phyloP scores from a whole-genome alignment of 2,113 vertebrate genomes.

The Heliornis fulica region DNA sequence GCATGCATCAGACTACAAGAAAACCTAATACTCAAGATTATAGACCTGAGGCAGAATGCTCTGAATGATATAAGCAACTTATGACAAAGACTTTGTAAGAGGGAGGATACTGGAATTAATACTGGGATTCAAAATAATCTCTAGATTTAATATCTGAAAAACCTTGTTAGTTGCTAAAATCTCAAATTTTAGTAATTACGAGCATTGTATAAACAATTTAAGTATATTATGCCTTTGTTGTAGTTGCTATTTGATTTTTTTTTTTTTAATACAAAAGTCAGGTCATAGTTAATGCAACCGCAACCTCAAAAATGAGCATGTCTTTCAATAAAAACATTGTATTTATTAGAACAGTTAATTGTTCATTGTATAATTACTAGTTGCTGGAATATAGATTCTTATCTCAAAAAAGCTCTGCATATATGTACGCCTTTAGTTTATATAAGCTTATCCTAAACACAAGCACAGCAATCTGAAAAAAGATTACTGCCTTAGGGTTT shows the following conservation, averaged over 20 bases:
- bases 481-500: constrained; percentile 26
- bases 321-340: constrained; percentile 38
- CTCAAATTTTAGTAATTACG: background rate
- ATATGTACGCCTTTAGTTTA: constrained; percentile 33
- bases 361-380: constrained; percentile 64
- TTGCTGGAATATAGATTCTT: constrained; percentile 61
- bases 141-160: background rate
- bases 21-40: background rate
- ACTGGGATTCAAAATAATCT: background rate
- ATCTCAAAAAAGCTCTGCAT: constrained; percentile 33
- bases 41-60: fast-evolving
- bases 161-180: background rate
- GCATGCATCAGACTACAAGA: background rate
- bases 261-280: background rate
- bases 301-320: constrained; percentile 35
- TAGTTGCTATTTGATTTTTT: too few relatives aligned
- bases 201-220: background rate
- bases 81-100: background rate
- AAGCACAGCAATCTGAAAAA: background rate
- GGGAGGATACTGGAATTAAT: fast-evolving
- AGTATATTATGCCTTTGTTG: background rate
- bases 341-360: constrained; percentile 52
- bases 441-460: constrained; percentile 31
- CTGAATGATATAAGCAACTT: background rate
- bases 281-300: background rate